A percentile compares a stretch with the other conserved stretches of the same genome.
Conservation (phyloP, 1,140 invertebrate genomes). For the Melanaphis sacchari region DNA sequence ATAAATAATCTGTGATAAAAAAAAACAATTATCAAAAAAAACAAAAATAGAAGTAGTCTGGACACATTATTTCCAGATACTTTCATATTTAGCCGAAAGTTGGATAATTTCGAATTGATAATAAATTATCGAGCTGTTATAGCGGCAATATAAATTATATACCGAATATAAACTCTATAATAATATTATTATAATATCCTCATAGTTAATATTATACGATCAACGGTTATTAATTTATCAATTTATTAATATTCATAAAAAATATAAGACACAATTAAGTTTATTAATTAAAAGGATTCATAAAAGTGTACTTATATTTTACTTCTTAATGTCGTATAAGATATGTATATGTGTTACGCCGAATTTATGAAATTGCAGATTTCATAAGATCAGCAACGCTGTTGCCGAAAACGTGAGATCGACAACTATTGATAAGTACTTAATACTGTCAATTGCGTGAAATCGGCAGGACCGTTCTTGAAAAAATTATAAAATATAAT, state of each 20-base stretch:
- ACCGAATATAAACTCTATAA: not conserved
- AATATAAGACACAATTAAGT: not conserved
- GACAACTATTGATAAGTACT: no score
- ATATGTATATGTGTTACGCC: not conserved
- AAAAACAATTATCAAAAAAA: not conserved
- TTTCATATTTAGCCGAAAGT: not conserved
- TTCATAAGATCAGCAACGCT: no score
- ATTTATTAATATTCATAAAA: not conserved
- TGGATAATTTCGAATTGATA: not conserved
- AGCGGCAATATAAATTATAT: not conserved
- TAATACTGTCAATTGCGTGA: no score
- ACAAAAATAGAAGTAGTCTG: not conserved
- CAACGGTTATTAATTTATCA: not conserved
- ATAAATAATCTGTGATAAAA: not conserved
- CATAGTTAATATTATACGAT: not conserved
- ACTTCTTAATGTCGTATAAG: not conserved
- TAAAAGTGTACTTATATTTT: not conserved
- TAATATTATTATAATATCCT: not conserved
- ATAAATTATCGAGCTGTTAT: not conserved
- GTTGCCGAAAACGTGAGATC: no score
- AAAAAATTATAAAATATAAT: no score
- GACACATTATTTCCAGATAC: conserved; percentile 18
- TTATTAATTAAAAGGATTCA: not conserved
- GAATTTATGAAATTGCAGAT: no score
- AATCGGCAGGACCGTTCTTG: no score